Percentiles rank a stretch among this genome's conserved stretches.
Evolutionary conservation across 2,113 vertebrate species (phyloP).

Genomic region (Tragelaphus imberbis): DNA sequence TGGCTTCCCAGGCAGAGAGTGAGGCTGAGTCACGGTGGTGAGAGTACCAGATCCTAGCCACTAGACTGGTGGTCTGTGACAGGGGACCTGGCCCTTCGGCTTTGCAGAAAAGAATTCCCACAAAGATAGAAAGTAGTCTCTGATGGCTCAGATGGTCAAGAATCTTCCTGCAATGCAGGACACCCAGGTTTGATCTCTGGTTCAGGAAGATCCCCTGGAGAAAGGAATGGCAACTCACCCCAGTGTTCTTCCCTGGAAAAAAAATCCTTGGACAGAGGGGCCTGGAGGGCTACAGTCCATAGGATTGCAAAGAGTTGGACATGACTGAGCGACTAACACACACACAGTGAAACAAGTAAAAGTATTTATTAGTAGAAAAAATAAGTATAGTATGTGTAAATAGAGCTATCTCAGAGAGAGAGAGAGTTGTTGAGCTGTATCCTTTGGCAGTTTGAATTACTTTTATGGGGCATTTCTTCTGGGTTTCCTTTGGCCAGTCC

Average conservation of each 20-base stretch:
- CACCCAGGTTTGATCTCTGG: rapidly evolving
- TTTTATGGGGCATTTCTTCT: background rate
- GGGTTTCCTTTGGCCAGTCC: background rate
- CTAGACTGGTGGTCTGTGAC: background rate
- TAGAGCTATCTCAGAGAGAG: background rate
- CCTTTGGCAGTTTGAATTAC: background rate
- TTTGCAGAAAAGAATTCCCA: background rate
- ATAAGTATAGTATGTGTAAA: background rate
- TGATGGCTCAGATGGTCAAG: background rate
- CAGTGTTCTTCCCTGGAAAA: background rate
- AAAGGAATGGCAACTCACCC: background rate
- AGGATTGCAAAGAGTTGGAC: background rate
- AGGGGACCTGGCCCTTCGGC: background rate
- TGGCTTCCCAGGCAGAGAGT: background rate
- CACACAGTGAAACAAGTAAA: background rate
- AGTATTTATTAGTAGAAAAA: background rate
- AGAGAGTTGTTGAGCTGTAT: background rate
- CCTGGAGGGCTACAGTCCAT: background rate
- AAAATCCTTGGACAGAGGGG: background rate
- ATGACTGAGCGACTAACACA: background rate
- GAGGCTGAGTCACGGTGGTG: background rate
- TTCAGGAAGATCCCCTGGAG: background rate
- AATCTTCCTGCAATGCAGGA: background rate
- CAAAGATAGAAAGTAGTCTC: background rate
- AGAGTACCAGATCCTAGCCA: background rate